phyloP scores from a whole-genome alignment of 2,113 vertebrate species.

The Cromileptes altivelis region DNA sequence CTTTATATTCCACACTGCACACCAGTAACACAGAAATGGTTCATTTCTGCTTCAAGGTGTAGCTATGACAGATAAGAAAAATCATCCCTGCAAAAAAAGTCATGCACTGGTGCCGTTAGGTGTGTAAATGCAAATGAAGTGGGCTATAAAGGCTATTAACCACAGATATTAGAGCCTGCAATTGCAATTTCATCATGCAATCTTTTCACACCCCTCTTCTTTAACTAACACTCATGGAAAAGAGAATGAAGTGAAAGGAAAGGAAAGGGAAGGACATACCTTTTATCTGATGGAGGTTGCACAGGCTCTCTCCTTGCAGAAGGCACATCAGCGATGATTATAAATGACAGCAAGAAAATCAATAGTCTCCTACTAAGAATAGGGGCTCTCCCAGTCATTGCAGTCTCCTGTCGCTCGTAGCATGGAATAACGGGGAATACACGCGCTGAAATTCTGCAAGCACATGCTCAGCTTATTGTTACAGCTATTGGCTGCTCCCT shows the following conservation, averaged over 20 bases:
- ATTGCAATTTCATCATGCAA: conserved; percentile 51
- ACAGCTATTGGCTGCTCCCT: conserved; percentile 60
- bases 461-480: conserved; percentile 63
- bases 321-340: conserved; percentile 68
- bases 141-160: conserved; percentile 38
- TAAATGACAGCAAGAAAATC: conserved; percentile 73
- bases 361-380: conserved; percentile 61
- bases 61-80: conserved; percentile 36
- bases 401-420: conserved; percentile 56
- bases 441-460: conserved; percentile 43
- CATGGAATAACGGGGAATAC: conserved; percentile 60
- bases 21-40: conserved; percentile 10
- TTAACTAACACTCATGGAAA: conserved; percentile 17
- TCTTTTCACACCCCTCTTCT: conserved; percentile 24
- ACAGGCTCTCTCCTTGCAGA: conserved; percentile 39
- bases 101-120: conserved; percentile 29
- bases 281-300: conserved; percentile 52
- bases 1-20: conserved; percentile 14
- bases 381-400: conserved; percentile 67
- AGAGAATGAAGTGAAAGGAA: conserved; percentile 4
- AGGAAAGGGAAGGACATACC: conserved; percentile 55
- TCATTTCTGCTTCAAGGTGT: conserved; percentile 9
- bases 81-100: conserved; percentile 23
- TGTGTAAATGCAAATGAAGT: conserved; percentile 58
- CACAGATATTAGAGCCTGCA: conserved; percentile 46